A percentile compares a stretch with the other conserved stretches of the same genome.
Evolutionary conservation across 2,113 vertebrate species (phyloP).

Genomic region (Cinclus cinclus): DNA sequence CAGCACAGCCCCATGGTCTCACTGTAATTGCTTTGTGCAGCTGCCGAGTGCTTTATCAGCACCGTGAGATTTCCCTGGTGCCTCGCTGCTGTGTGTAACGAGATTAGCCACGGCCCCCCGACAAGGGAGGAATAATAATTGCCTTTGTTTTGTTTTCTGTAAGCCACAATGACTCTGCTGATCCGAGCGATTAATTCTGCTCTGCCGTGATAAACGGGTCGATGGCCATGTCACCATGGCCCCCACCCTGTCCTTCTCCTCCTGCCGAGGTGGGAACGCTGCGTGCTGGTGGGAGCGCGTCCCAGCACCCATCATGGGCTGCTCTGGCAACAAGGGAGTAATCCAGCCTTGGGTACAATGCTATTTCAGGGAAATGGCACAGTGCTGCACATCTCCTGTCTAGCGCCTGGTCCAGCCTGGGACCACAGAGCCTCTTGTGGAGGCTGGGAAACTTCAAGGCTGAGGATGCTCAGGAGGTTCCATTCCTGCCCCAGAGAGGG

Average conservation of each 20-base stretch:
- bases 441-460: not conserved
- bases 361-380: not conserved
- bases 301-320: not conserved
- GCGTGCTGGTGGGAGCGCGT: accelerated
- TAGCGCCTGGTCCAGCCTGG: not conserved
- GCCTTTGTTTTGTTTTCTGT: constrained; percentile 45
- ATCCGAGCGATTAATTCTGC: not conserved
- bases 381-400: accelerated
- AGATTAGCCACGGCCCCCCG: constrained; percentile 18
- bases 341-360: not conserved
- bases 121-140: constrained; percentile 3
- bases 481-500: not conserved
- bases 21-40: not conserved
- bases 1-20: not conserved
- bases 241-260: not conserved
- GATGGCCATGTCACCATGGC: not conserved
- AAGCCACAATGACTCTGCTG: constrained; percentile 5
- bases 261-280: not conserved
- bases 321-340: not conserved
- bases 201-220: not conserved
- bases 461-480: not conserved
- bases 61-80: not conserved
- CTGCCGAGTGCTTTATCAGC: not conserved
- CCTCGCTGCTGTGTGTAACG: not conserved
- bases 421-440: not conserved